These are phyloP conservation scores for Tetramorium alpestre DNA, from an alignment of 1,140 invertebrate genomes.

Conservation along the genomic window DNA sequence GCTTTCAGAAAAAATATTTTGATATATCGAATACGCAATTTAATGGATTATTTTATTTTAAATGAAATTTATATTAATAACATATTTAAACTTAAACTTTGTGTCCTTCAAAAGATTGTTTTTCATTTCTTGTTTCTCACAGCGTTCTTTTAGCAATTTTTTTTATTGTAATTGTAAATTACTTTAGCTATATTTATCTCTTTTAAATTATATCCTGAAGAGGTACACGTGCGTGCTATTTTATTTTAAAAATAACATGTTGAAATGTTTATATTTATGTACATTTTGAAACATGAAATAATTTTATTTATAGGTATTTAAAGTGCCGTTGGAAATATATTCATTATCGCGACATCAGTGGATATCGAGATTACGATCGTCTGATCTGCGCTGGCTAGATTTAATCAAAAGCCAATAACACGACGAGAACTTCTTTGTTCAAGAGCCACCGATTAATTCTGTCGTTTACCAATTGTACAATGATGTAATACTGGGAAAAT, in stretches of 20 bases:
- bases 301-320: background rate
- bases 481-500: slow-evolving; percentile 18
- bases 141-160: background rate
- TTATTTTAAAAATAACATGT: background rate
- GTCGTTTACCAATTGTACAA: background rate
- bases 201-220: background rate
- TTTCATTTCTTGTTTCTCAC: background rate
- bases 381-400: background rate
- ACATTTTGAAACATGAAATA: background rate
- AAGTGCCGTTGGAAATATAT: background rate
- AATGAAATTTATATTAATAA: too few species aligned
- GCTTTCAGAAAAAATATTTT: background rate
- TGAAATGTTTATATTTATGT: background rate
- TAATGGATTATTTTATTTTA: background rate
- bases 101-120: background rate
- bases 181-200: background rate
- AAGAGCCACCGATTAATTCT: background rate
- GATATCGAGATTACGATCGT: slow-evolving; percentile 1
- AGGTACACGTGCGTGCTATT: background rate
- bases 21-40: background rate
- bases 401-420: slow-evolving; percentile 2
- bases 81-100: background rate
- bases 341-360: background rate
- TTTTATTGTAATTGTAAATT: background rate
- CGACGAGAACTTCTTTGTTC: background rate